phyloP scores from a whole-genome alignment of 1,140 invertebrate genomes.

The Plodia interpunctella region DNA sequence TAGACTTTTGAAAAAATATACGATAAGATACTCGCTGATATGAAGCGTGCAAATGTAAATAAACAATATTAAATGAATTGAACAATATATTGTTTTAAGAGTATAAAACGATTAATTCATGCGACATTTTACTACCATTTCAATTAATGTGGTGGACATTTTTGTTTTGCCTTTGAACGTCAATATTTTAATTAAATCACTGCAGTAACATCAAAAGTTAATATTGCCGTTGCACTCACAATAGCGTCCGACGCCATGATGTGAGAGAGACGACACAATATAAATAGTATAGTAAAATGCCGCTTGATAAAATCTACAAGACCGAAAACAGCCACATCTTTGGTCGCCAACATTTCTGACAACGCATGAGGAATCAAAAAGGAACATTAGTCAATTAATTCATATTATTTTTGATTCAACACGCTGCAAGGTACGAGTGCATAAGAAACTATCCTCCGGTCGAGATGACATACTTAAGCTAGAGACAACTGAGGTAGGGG shows the following conservation, averaged over 20 bases:
- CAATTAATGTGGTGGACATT: too few species aligned
- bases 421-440: slow-evolving; percentile 21
- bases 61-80: slow-evolving; percentile 13
- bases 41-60: slow-evolving; percentile 41
- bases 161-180: too few species aligned
- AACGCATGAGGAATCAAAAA: slow-evolving; percentile 20
- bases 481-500: slow-evolving; percentile 73
- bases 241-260: too few species aligned
- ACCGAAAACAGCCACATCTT: slow-evolving; percentile 59
- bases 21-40: slow-evolving; percentile 55
- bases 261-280: not conserved
- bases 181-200: too few species aligned
- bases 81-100: slow-evolving; percentile 10
- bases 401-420: slow-evolving; percentile 2
- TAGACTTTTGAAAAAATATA: slow-evolving; percentile 26
- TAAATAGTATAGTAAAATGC: not conserved
- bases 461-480: slow-evolving; percentile 43
- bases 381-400: not conserved
- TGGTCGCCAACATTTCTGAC: slow-evolving; percentile 59
- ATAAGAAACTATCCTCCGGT: slow-evolving; percentile 20
- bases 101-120: not conserved
- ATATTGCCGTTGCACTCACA: not conserved
- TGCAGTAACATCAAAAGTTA: not conserved
- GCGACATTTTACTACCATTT: slow-evolving; percentile 1
- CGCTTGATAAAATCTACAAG: not conserved